Base-by-base conservation (phyloP, 2,888 invertebrate genomes). In the Meiosimyza decipiens region DNA sequence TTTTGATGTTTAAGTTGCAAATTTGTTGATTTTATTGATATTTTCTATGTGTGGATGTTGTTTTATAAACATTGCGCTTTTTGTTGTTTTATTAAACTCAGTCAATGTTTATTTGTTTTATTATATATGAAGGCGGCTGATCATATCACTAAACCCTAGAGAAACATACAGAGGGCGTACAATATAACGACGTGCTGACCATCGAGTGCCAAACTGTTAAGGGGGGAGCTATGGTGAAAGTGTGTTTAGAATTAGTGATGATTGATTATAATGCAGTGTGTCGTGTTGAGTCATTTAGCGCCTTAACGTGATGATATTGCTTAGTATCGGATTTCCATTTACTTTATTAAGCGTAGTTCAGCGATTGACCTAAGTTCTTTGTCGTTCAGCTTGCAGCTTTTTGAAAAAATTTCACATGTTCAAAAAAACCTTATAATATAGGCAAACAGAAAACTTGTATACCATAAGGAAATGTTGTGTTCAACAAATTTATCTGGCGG, bases 1-100 rank as follows among this genome's bases (percentile, higher is more conserved):
- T 57, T 12, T 28, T 28, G 12, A n/a, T 57, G 22, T 22, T 57
- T 57, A 28, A 57, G 18, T 28, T 57, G 57, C 15, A 57, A 57
- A 57, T 28, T 28, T 57, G 57, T 57, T 57, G 57, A 57, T 57
- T 22, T 57, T 57, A 57, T 57, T 57, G 28, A 57, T 9, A 28
- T 57, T 6, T 57, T 57, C 18, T 16, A 57, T 57, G 22, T 57
- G 57, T 18, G 55, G 18, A 55, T 55, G 55, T 55, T 55, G 16
- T 55, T 13, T 11, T 13, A 18, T 55, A 40, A 6, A 40, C 6
- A 40, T 40, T 40, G 40, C 9, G 40, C 40, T 40, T 40, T 9
- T 4, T 40, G 40, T 9, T 9, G 40, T 40, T 40, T 6, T 9
- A 40, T 40, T 9, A 40, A 40, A 40, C 9, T 40, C 40, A 40